Evolutionary conservation across 2,113 vertebrate genomes (phyloP).

Genomic region (Fregetta grallaria): DNA sequence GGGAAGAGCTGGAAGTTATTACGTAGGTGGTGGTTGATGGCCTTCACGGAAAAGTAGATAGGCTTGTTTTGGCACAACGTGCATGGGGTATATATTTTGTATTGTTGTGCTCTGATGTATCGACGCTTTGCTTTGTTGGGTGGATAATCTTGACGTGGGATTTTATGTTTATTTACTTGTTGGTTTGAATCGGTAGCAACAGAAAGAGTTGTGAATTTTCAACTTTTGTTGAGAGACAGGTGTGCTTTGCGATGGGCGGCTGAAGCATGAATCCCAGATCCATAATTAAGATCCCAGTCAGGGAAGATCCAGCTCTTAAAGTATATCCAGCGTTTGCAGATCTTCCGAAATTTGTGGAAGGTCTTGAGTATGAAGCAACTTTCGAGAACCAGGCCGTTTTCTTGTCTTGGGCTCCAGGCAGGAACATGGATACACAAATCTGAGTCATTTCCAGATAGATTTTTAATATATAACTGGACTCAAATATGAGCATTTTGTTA

Average conservation of each 20-base stretch:
- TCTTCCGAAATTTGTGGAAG: not conserved
- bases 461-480: not conserved
- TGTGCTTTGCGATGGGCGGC: fast-evolving
- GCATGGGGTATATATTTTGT: fast-evolving
- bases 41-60: not conserved
- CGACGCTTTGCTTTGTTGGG: not conserved
- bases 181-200: not conserved
- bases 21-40: not conserved
- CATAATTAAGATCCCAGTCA: not conserved
- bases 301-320: not conserved
- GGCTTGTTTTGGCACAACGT: not conserved
- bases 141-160: not conserved
- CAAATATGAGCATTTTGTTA: not conserved
- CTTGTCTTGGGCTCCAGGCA: not conserved
- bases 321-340: not conserved
- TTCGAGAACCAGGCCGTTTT: not conserved
- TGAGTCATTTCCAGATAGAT: not conserved
- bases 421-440: not conserved
- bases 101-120: not conserved
- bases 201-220: not conserved
- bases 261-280: not conserved
- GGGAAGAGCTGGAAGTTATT: not conserved
- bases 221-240: not conserved
- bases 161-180: not conserved
- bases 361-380: not conserved